A percentile compares a stretch with the other conserved stretches of the same genome.
Evolutionary conservation across 2,113 vertebrate genomes (phyloP).

Genomic region (Sporophila hypoxantha): DNA sequence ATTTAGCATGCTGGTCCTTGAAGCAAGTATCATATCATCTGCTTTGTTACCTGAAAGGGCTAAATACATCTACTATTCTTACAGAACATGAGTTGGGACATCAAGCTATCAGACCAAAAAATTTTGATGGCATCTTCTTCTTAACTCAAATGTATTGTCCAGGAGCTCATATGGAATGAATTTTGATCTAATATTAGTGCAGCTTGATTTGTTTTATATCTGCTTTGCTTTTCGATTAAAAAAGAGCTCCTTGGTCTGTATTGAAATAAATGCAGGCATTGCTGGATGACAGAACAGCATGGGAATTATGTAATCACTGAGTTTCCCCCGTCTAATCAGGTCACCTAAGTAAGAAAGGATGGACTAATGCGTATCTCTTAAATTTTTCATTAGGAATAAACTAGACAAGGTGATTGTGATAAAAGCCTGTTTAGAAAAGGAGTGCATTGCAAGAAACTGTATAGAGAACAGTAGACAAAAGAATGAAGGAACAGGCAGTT

Average conservation of each 20-base stretch:
- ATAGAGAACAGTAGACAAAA: background rate
- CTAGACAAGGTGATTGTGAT: background rate
- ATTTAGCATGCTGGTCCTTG: background rate
- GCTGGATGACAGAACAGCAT: background rate
- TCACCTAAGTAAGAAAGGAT: background rate
- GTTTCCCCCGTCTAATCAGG: background rate
- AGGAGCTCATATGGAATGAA: background rate
- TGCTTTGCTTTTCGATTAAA: background rate
- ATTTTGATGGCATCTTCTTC: background rate
- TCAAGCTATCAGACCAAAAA: background rate
- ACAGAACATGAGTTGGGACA: background rate
- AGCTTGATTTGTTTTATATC: background rate
- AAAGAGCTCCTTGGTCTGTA: background rate
- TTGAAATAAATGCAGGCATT: background rate
- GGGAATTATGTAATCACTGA: background rate
- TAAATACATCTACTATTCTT: background rate
- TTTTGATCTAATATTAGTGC: background rate
- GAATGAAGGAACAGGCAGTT: background rate
- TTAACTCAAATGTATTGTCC: background rate
- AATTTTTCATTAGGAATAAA: conserved; percentile 4
- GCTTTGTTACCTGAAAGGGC: background rate
- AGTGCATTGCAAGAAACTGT: background rate
- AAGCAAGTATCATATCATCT: background rate
- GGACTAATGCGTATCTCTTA: background rate
- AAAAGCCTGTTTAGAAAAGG: background rate